These are phyloP conservation scores for Enteromius trimaculatus DNA, from an alignment of 2,797 vertebrate genomes.

Conservation along the genomic window DNA sequence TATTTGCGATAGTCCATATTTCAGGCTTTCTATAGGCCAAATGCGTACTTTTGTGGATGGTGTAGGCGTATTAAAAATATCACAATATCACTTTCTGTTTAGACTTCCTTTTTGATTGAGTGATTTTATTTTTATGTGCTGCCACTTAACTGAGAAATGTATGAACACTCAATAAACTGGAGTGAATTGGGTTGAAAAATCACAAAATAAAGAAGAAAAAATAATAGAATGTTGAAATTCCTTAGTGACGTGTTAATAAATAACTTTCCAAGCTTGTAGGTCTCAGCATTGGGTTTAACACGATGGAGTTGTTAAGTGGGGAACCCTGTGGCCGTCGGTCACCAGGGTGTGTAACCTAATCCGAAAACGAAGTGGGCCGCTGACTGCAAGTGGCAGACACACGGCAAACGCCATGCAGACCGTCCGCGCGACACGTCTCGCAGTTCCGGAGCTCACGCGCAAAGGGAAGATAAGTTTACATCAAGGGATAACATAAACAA, in stretches of 20 bases:
- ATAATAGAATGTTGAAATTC: neutral
- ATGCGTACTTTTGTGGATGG: neutral
- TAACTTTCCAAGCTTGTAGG: neutral
- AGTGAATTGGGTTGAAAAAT: neutral
- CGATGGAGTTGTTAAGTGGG: conserved; percentile 64
- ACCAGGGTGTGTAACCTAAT: conserved; percentile 73
- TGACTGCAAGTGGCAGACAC: conserved; percentile 75
- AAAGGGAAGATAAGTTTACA: conserved; percentile 67
- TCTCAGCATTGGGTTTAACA: conserved; percentile 15
- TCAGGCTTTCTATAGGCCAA: neutral
- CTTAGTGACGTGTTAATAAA: neutral
- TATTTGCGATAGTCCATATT: neutral
- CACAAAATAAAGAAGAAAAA: neutral
- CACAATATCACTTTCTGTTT: neutral
- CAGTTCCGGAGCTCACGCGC: conserved; percentile 64
- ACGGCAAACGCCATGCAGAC: conserved; percentile 70
- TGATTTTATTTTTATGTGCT: neutral
- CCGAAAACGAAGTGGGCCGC: conserved; percentile 60
- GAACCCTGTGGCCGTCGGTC: conserved; percentile 67
- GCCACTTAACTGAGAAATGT: neutral
- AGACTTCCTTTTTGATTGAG: too few species aligned
- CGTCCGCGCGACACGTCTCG: conserved; percentile 58
- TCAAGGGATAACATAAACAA: conserved; percentile 54
- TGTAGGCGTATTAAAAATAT: neutral
- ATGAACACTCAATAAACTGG: neutral